phyloP scores from a whole-genome alignment of 2,113 vertebrate species.

The Eublepharis macularius region DNA sequence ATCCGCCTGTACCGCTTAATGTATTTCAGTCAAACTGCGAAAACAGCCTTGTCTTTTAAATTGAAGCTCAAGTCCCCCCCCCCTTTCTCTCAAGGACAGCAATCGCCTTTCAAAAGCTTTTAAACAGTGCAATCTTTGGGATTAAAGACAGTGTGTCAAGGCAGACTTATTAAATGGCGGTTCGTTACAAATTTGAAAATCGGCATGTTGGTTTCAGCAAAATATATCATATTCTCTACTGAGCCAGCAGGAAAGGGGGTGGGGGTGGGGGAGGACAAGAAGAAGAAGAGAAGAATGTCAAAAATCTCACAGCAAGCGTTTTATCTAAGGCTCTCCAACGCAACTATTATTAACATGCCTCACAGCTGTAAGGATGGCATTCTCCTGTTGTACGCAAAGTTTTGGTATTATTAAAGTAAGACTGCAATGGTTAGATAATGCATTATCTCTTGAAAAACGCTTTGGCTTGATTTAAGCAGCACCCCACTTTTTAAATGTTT shows the following conservation, averaged over 20 bases:
- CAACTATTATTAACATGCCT: background rate
- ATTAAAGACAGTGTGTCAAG: constrained; percentile 31
- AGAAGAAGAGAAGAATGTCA: background rate
- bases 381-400: background rate
- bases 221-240: background rate
- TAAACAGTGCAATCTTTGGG: constrained; percentile 47
- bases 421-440: background rate
- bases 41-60: constrained; percentile 41
- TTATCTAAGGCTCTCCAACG: background rate
- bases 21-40: constrained; percentile 48
- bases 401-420: background rate
- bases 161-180: constrained; percentile 43
- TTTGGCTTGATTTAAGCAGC: too few relatives aligned
- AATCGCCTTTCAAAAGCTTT: constrained; percentile 61
- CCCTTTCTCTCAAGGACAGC: constrained; percentile 51
- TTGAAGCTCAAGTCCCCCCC: constrained; percentile 27
- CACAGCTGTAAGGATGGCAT: background rate
- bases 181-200: constrained; percentile 12
- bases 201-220: constrained; percentile 10
- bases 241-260: background rate
- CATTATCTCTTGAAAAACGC: too few relatives aligned
- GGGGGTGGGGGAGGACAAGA: background rate
- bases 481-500: too few relatives aligned
- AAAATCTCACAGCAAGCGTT: background rate
- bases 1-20: constrained; percentile 46